Evolutionary conservation across 1,140 invertebrate species (phyloP).

Genomic region (Bombus pascuorum): DNA sequence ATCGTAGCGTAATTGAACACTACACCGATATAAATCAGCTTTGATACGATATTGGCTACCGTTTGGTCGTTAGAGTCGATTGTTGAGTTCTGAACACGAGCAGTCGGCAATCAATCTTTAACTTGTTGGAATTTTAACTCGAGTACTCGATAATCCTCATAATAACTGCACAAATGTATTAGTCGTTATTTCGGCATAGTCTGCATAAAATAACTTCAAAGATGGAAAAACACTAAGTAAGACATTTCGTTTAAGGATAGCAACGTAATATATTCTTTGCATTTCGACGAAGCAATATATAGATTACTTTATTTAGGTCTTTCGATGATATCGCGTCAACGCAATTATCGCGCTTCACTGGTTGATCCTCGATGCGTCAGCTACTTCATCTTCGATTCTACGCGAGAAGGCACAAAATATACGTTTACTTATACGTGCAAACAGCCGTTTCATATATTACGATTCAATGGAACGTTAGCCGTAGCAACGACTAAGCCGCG

Average conservation of each 20-base stretch:
- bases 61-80: not conserved
- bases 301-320: not conserved
- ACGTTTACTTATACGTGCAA: not conserved
- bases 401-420: not conserved
- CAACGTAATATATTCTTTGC: too few relatives aligned
- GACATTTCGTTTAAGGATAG: too few relatives aligned
- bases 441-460: not conserved
- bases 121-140: not conserved
- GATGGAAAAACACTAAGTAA: too few relatives aligned
- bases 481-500: not conserved
- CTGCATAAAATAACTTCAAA: too few relatives aligned
- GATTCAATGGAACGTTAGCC: not conserved
- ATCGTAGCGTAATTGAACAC: not conserved
- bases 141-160: not conserved
- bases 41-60: not conserved
- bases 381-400: not conserved
- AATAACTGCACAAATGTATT: not conserved
- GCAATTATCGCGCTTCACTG: not conserved
- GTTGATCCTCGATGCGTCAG: not conserved
- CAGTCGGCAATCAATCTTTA: not conserved
- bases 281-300: too few relatives aligned
- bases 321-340: not conserved
- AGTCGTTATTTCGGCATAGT: too few relatives aligned
- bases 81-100: too few relatives aligned
- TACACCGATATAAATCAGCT: slow-evolving; percentile 1